phyloP scores from a whole-genome alignment of 2,113 vertebrate genomes.

The Aplodontia rufa region DNA sequence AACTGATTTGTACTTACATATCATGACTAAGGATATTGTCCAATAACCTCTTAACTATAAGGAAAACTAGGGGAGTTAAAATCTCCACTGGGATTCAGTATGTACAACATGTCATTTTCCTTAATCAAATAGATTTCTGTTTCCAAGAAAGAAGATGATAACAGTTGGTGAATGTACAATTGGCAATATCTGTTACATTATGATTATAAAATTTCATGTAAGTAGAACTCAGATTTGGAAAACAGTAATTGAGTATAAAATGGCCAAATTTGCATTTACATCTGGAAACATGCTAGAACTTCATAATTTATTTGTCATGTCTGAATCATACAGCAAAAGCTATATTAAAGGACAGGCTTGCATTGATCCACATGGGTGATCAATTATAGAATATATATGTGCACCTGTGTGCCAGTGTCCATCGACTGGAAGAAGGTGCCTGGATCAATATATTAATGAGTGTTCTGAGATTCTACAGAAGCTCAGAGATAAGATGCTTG shows the following conservation, averaged over 20 bases:
- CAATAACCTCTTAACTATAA: not conserved
- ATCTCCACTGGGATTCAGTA: not conserved
- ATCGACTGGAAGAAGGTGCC: not conserved
- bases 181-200: not conserved
- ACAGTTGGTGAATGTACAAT: not conserved
- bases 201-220: not conserved
- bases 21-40: not conserved
- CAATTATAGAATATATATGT: not conserved
- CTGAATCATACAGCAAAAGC: not conserved
- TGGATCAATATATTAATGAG: not conserved
- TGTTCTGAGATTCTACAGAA: not conserved
- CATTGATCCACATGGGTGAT: not conserved
- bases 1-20: not conserved
- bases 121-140: not conserved
- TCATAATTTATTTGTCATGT: not conserved
- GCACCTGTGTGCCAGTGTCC: not conserved
- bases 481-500: not conserved
- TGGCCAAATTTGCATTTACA: not conserved
- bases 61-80: not conserved
- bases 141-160: not conserved
- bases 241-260: not conserved
- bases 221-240: not conserved
- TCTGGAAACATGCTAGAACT: not conserved
- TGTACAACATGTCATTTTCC: not conserved
- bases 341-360: not conserved